These are phyloP conservation scores for Phthorimaea operculella DNA, from an alignment of 1,140 invertebrate genomes.

Conservation along the genomic window DNA sequence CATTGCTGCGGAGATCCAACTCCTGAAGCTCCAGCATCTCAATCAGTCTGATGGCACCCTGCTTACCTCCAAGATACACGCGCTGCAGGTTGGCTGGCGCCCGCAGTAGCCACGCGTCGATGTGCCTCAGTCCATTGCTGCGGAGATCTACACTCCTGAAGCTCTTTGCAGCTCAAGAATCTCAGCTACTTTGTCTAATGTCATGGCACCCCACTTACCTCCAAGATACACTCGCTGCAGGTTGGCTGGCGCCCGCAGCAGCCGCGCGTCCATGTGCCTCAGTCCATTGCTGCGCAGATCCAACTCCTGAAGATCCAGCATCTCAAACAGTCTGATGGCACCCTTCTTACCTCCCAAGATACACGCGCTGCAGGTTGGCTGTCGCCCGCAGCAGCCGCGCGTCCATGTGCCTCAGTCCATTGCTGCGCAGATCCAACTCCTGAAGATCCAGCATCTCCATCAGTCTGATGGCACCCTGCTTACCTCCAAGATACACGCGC, in stretches of 20 bases:
- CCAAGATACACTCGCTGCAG: conserved; percentile 38
- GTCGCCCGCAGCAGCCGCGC: no score
- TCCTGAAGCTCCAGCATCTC: conserved; percentile 39
- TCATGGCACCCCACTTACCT: no score
- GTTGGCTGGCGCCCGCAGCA: conserved; percentile 28
- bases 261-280: conserved; percentile 41
- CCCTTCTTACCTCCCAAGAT: no score
- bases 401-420: conserved; percentile 52
- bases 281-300: conserved; percentile 48
- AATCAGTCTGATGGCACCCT: no score
- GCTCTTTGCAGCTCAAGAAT: no score
- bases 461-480: conserved; percentile 37
- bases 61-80: no score
- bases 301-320: conserved; percentile 37
- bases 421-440: conserved; percentile 44
- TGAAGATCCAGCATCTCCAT: conserved; percentile 33
- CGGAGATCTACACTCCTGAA: conserved; percentile 46
- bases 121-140: no score
- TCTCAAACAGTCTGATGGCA: conserved; percentile 29
- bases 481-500: conserved; percentile 39
- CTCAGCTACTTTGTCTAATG: no score
- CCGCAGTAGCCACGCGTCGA: no score
- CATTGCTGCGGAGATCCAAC: conserved; percentile 47
- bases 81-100: no score
- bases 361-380: no score